A percentile compares a stretch with the other conserved stretches of the same genome.
Evolutionary conservation across 2,888 invertebrate species (phyloP).

Genomic region (Sinohyriopsis cumingii): DNA sequence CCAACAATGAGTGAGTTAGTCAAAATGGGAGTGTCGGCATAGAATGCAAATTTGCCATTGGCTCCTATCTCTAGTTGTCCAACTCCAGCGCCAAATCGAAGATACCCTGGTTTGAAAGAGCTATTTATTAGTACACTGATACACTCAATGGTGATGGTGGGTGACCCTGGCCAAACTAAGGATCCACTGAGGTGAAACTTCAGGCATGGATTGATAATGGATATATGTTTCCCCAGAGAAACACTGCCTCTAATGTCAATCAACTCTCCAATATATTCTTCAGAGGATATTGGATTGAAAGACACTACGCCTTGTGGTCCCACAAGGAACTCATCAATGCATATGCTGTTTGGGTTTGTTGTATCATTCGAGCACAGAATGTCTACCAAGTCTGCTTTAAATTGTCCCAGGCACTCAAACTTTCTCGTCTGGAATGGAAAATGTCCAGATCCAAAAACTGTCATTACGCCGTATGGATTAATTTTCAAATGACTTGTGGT

Average conservation of each 20-base stretch:
- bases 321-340: slow-evolving; percentile 4
- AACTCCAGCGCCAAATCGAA: slow-evolving; percentile 37
- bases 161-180: slow-evolving; percentile 29
- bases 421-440: too few relatives aligned
- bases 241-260: slow-evolving; percentile 38
- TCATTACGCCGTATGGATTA: too few relatives aligned
- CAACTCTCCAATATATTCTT: slow-evolving; percentile 33
- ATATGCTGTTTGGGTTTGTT: neutral
- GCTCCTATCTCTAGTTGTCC: slow-evolving; percentile 30
- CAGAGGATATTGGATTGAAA: slow-evolving; percentile 31
- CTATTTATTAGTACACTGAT: slow-evolving; percentile 42
- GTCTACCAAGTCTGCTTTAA: slow-evolving; percentile 11
- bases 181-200: slow-evolving; percentile 28
- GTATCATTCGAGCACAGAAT: slow-evolving; percentile 15
- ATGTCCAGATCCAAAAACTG: too few relatives aligned
- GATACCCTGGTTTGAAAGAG: slow-evolving; percentile 32
- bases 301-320: slow-evolving; percentile 29
- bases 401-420: too few relatives aligned
- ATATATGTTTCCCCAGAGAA: slow-evolving; percentile 31
- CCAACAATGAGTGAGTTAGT: slow-evolving; percentile 31
- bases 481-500: too few relatives aligned
- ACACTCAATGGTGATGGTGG: slow-evolving; percentile 40
- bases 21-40: slow-evolving; percentile 32
- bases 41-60: slow-evolving; percentile 34
- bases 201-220: slow-evolving; percentile 34